Percentiles rank a stretch among this genome's conserved stretches.
These are phyloP conservation scores for Circaetus cinerascens DNA, from an alignment of 2,113 vertebrate genomes.

Conservation along the genomic window DNA sequence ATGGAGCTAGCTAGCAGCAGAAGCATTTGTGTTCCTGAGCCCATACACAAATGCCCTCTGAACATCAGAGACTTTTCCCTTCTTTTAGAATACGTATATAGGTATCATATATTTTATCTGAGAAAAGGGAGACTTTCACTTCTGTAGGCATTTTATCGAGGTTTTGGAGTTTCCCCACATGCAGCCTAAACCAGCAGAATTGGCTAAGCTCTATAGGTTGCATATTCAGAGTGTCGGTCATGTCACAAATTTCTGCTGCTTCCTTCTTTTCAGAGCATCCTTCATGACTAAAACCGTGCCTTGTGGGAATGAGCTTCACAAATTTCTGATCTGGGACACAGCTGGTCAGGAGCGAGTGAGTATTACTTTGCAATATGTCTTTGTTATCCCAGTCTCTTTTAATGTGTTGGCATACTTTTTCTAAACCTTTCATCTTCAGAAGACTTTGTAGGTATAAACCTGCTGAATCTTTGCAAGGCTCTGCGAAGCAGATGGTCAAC, in stretches of 20 bases:
- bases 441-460: neutral
- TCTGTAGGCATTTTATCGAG: neutral
- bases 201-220: neutral
- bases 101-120: neutral
- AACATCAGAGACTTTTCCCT: neutral
- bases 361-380: neutral
- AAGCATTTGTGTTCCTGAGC: neutral
- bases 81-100: neutral
- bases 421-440: neutral
- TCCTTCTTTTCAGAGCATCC: conserved; percentile 84
- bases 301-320: conserved; percentile 94
- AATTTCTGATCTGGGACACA: conserved; percentile 99
- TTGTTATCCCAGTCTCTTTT: neutral
- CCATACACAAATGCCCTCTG: neutral
- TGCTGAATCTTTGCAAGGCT: neutral
- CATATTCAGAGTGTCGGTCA: neutral
- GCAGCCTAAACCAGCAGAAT: neutral
- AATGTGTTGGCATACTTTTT: neutral
- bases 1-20: neutral
- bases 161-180: neutral
- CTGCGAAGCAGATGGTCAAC: neutral
- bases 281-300: conserved; percentile 98
- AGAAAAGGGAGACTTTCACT: neutral
- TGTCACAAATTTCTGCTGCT: neutral
- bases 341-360: conserved; percentile 95